These are phyloP conservation scores for Leptodactylus fuscus DNA, from an alignment of 2,113 vertebrate species.

Conservation along the genomic window DNA sequence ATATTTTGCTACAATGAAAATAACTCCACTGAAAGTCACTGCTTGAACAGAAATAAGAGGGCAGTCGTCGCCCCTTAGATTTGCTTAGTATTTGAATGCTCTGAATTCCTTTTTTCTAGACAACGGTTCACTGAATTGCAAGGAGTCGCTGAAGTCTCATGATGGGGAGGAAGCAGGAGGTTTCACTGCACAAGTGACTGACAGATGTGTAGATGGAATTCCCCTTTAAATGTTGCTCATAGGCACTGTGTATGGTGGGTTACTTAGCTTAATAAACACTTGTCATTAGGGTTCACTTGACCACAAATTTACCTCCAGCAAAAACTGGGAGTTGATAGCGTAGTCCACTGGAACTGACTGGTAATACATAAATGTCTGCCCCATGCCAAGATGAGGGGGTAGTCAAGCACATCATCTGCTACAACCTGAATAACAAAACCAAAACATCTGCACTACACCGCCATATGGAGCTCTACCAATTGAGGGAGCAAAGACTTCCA, in stretches of 20 bases:
- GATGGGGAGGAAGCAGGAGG: background rate
- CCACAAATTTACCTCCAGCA: too few relatives aligned
- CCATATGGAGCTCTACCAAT: background rate
- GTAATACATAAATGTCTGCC: too few relatives aligned
- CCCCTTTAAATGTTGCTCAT: background rate
- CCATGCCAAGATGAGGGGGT: too few relatives aligned
- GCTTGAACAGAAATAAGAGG: background rate
- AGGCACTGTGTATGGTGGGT: too few relatives aligned
- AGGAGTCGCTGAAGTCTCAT: background rate
- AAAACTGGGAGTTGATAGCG: background rate
- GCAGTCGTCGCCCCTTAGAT: background rate
- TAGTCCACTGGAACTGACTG: background rate
- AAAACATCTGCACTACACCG: background rate
- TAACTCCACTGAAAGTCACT: too few relatives aligned
- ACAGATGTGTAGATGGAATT: background rate
- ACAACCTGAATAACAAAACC: background rate
- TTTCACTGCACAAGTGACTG: background rate
- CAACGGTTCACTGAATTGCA: background rate
- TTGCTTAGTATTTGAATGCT: background rate
- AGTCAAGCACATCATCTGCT: too few relatives aligned
- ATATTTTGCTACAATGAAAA: background rate
- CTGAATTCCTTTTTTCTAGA: background rate
- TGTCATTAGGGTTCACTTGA: background rate
- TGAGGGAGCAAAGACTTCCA: background rate
- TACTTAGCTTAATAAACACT: too few relatives aligned